Percentiles rank a stretch among this genome's conserved stretches.
Evolutionary conservation across 2,888 invertebrate genomes (phyloP).

Genomic region (Prenolepis imparis): DNA sequence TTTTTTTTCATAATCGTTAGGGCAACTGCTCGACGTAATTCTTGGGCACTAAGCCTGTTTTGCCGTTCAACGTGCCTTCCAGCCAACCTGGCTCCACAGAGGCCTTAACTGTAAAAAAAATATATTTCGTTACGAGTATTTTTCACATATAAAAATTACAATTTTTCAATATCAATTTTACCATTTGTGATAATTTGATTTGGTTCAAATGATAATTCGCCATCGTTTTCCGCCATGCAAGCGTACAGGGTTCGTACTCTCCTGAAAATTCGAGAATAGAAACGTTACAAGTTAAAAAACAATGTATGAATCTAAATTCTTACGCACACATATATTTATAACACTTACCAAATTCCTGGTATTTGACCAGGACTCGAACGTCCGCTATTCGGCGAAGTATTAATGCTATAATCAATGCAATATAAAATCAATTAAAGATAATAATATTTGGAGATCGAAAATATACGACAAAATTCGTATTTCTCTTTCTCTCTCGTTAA

Average conservation of each 20-base stretch:
- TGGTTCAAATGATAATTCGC: slow-evolving; percentile 98
- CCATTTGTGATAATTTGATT: slow-evolving; percentile 99
- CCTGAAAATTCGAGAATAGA: slow-evolving; percentile 85
- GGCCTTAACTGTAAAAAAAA: slow-evolving; percentile 90
- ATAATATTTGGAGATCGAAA: neutral
- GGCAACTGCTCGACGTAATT: slow-evolving; percentile 97
- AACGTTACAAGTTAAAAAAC: neutral
- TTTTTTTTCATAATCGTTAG: slow-evolving; percentile 84
- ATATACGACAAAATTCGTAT: neutral
- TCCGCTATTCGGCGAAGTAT: slow-evolving; percentile 84
- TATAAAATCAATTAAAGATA: slow-evolving; percentile 2
- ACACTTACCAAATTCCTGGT: slow-evolving; percentile 84
- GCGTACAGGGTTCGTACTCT: slow-evolving; percentile 98
- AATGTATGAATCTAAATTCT: neutral
- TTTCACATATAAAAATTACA: slow-evolving; percentile 1
- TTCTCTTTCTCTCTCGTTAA: neutral
- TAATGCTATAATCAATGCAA: slow-evolving; percentile 72
- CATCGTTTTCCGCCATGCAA: slow-evolving; percentile 98
- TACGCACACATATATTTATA: neutral
- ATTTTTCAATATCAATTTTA: slow-evolving; percentile 85
- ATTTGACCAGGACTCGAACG: slow-evolving; percentile 85
- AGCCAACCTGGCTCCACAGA: slow-evolving; percentile 99
- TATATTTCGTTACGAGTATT: neutral
- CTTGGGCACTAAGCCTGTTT: slow-evolving; percentile 97
- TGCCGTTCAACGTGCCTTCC: slow-evolving; percentile 97